Evolutionary conservation across 1,140 invertebrate genomes (phyloP).

Genomic region (Pemphigus obesinymphae): DNA sequence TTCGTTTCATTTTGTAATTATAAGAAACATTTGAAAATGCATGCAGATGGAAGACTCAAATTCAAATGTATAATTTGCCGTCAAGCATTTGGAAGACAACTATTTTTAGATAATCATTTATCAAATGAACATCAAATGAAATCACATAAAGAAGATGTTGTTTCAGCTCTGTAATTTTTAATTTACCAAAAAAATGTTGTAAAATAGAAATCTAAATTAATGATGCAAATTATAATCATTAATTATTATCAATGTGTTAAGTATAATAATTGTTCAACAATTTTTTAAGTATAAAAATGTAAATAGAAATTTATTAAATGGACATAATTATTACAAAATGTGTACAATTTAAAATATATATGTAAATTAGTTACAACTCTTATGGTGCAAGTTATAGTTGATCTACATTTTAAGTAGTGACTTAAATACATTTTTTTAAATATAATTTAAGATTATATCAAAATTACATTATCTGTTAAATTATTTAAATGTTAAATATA

Average conservation of each 20-base stretch:
- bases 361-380: background rate
- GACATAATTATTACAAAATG: background rate
- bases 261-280: background rate
- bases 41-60: conserved; percentile 23
- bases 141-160: background rate
- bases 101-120: conserved; percentile 29
- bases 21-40: conserved; percentile 40
- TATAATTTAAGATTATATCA: background rate
- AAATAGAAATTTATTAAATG: background rate
- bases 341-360: background rate
- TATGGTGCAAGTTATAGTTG: background rate
- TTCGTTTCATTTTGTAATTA: conserved; percentile 39
- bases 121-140: conserved; percentile 13
- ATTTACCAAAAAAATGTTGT: background rate
- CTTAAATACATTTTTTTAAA: background rate
- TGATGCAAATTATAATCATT: background rate
- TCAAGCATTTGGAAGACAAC: conserved; percentile 33
- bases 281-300: background rate
- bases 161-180: background rate
- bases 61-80: conserved; percentile 23
- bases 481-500: background rate
- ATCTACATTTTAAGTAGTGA: background rate
- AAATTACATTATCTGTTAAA: background rate
- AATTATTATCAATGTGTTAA: background rate
- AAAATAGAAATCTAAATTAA: background rate